Evolutionary conservation across 2,797 vertebrate genomes (phyloP).

Genomic region (Macropus fuliginosus): DNA sequence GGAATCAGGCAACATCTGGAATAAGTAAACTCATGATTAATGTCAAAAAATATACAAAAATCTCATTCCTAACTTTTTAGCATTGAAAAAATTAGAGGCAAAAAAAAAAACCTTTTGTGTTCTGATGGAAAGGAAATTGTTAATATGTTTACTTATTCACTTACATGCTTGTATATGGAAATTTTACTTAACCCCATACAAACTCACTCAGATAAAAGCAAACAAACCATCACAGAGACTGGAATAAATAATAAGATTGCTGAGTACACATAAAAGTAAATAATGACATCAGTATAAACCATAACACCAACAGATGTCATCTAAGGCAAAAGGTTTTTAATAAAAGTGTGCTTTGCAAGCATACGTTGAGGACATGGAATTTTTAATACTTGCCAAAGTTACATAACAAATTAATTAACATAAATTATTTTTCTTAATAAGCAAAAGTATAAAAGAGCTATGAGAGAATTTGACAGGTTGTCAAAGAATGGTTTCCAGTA

Average conservation of each 20-base stretch:
- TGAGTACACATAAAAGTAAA: constrained; percentile 46
- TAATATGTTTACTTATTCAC: constrained; percentile 62
- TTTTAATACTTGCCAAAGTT: background rate
- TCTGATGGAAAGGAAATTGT: constrained; percentile 64
- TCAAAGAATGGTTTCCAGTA: background rate
- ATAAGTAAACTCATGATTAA: constrained; percentile 79
- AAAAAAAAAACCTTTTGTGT: constrained; percentile 77
- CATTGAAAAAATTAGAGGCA: constrained; percentile 76
- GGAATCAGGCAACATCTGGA: constrained; percentile 81
- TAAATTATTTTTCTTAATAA: constrained; percentile 17
- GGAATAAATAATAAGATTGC: constrained; percentile 52
- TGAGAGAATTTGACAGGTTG: background rate
- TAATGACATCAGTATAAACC: constrained; percentile 13
- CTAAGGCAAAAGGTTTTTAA: constrained; percentile 47
- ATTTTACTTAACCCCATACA: constrained; percentile 57
- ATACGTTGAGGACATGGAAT: background rate
- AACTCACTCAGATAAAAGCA: constrained; percentile 70
- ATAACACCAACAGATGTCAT: constrained; percentile 31
- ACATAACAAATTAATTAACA: background rate
- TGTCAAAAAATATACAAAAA: constrained; percentile 74
- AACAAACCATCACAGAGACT: constrained; percentile 48
- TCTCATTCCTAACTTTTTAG: constrained; percentile 67
- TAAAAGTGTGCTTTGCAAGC: background rate
- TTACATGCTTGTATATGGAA: constrained; percentile 64
- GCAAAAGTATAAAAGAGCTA: background rate